Conservation (phyloP, 2,888 invertebrate species). For the Hyppa rectilinea region DNA sequence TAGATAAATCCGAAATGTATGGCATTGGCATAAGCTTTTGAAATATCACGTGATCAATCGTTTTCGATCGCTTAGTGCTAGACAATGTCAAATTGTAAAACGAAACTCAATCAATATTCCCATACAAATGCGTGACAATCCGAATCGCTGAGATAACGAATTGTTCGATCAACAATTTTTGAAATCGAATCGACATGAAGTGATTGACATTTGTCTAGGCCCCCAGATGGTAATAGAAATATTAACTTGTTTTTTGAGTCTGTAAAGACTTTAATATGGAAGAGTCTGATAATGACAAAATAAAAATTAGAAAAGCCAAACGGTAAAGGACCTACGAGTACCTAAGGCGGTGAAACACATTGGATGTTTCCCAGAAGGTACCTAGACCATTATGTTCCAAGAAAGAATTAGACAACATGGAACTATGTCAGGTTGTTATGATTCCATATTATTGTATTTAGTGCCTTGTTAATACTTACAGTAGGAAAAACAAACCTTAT, state of each 20-base stretch:
- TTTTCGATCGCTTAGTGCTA: no score
- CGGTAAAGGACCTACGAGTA: not conserved
- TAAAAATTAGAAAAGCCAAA: not conserved
- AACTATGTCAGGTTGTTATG: not conserved
- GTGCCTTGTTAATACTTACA: not conserved
- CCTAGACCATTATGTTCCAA: slow-evolving; percentile 20
- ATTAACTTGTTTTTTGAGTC: not conserved
- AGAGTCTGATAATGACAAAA: not conserved
- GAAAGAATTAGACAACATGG: not conserved
- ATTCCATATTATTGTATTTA: not conserved
- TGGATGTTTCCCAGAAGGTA: not conserved
- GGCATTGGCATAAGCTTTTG: no score
- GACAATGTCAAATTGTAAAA: no score
- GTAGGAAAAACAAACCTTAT: not conserved
- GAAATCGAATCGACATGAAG: no score
- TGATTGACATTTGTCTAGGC: no score
- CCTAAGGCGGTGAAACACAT: not conserved
- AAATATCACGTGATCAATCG: no score
- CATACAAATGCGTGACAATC: no score
- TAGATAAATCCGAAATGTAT: no score
- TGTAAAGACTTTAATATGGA: not conserved
- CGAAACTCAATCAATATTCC: no score
- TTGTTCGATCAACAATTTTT: no score
- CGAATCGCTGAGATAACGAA: no score
- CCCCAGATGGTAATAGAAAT: slow-evolving; percentile 6